Percentiles rank a stretch among this genome's conserved stretches.
phyloP scores from a whole-genome alignment of 1,140 invertebrate species.

The Calosoma granatense region DNA sequence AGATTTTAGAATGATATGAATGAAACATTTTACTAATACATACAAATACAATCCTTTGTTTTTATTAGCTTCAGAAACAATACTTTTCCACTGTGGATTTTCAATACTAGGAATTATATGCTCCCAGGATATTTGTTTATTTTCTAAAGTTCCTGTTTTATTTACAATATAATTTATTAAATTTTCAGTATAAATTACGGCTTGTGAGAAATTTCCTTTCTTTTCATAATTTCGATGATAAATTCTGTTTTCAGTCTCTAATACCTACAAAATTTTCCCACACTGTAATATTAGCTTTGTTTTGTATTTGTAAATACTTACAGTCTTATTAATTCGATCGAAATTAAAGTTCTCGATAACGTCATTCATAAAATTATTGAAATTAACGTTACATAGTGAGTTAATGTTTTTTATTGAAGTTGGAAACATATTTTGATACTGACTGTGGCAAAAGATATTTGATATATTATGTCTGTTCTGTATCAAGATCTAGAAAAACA shows the following conservation, averaged over 20 bases:
- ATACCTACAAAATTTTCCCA: no score
- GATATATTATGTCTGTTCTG: slow-evolving; percentile 1
- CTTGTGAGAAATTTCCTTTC: not conserved
- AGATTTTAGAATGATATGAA: not conserved
- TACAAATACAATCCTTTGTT: not conserved
- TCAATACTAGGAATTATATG: not conserved
- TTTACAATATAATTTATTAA: not conserved
- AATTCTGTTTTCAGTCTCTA: no score
- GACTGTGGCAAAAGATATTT: not conserved
- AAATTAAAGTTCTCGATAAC: not conserved
- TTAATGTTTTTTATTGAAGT: not conserved
- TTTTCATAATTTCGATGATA: no score
- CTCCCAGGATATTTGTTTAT: not conserved
- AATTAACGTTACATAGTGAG: not conserved
- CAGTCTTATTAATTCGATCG: not conserved
- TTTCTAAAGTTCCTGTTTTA: not conserved
- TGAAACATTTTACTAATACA: not conserved
- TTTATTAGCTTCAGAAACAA: not conserved
- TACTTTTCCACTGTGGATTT: not conserved
- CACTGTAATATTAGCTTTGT: no score
- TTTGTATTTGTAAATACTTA: no score
- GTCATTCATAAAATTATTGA: not conserved
- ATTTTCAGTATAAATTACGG: not conserved
- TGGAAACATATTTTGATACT: not conserved
- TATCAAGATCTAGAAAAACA: not conserved